These are phyloP conservation scores for Drosophila mayri DNA, from an alignment of 1,140 invertebrate genomes.

Conservation along the genomic window DNA sequence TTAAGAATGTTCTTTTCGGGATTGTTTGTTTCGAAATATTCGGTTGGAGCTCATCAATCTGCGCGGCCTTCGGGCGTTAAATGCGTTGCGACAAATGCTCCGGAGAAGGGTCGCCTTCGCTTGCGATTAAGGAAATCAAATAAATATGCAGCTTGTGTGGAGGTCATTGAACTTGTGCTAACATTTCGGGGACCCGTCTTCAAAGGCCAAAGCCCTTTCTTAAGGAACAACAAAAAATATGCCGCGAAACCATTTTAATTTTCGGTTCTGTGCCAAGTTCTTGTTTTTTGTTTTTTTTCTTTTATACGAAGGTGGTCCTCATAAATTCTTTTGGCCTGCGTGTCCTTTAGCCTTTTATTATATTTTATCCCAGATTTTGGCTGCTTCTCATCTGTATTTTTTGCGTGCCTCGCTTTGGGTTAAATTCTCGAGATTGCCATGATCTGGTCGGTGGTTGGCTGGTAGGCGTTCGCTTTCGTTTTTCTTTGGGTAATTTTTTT, in stretches of 20 bases:
- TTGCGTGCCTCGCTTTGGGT: conserved; percentile 8
- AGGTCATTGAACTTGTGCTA: conserved; percentile 68
- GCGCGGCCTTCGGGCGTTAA: conserved; percentile 75
- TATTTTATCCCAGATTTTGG: conserved; percentile 52
- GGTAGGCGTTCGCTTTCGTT: conserved; percentile 50
- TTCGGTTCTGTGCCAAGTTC: conserved; percentile 36
- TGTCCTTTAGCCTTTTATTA: conserved; percentile 82
- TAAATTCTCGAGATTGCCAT: conserved; percentile 50
- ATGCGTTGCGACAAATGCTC: conserved; percentile 75
- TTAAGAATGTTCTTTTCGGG: conserved; percentile 39
- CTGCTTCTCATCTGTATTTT: conserved; percentile 19
- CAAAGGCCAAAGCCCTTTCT: conserved; percentile 55
- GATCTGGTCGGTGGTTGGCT: conserved; percentile 27
- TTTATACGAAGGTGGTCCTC: conserved; percentile 71
- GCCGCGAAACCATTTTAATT: conserved; percentile 68
- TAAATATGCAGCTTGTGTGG: conserved; percentile 63
- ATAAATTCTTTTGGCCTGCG: conserved; percentile 74
- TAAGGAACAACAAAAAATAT: background rate
- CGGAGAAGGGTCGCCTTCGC: conserved; percentile 35
- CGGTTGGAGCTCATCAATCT: conserved; percentile 71
- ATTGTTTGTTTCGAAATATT: conserved; percentile 57
- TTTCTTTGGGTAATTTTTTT: conserved; percentile 3
- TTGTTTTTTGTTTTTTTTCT: conserved; percentile 25
- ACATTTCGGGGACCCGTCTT: conserved; percentile 50
- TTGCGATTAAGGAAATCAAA: conserved; percentile 75